Evolutionary conservation across 2,113 vertebrate genomes (phyloP), one percentile per base, ranked within the genome.

Genomic region (Odontophorus gujanensis): DNA sequence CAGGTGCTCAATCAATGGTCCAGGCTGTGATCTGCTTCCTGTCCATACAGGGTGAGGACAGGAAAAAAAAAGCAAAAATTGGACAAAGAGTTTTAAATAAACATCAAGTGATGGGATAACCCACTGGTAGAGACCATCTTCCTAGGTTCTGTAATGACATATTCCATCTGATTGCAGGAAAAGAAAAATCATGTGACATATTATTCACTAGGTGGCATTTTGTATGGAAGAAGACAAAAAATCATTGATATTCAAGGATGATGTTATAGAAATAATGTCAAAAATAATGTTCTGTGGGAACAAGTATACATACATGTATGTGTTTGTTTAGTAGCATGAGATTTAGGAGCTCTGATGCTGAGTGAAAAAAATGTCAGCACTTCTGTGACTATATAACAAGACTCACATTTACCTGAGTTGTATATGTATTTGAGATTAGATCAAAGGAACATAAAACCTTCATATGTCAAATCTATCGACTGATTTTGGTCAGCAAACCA

Each of bases 251-350:
- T 67, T 77, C 19, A 83, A 67, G 18, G 45, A 34, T 53, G 4
- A 74, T 53, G 77, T 81, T 3, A 53, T 19, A 25, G 6, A 71
- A 73, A 73, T 66, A 62, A 1, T n/a, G 8, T 45, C 73, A 51
- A 26, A 92, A 94, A 48, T 53, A 77, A 32, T 22, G 8, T 20
- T 77, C 16, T 79, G 8, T 68, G 38, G 32, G 53, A 87, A 76
- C 2, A 4, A 32, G 1, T 45, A 7, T 28, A 14, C 7, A 16
- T 21, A 2, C 38, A 9, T 48, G 2, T n/a, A 7, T n/a, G 16
- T 66, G 59, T 9, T 38, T 65, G 28, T 58, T 9, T 0, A 1
- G 73, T 30, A 81, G 8, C 5, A 47, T 65, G 57, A 42, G 19
- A 68, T 84, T 83, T 50, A 61, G 69, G 36, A 89, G 28, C 20